These are phyloP conservation scores for Enoplolaimus lenunculus DNA, from an alignment of 2,888 invertebrate species.

Conservation along the genomic window DNA sequence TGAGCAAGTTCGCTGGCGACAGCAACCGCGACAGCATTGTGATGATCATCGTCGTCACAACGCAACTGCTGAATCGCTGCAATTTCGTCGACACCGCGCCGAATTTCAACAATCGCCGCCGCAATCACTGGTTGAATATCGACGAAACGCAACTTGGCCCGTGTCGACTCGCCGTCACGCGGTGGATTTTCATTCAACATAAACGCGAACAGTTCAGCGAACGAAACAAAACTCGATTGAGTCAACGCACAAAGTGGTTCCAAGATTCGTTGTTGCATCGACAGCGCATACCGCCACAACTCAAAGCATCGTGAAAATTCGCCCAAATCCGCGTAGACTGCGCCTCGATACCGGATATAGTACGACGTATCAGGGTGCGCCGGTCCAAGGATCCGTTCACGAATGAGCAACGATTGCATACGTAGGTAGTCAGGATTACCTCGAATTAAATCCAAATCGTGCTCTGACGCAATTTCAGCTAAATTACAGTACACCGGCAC, in stretches of 20 bases:
- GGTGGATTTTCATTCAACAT: conserved; percentile 61
- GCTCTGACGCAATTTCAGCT: conserved; percentile 62
- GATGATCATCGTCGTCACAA: too few species aligned
- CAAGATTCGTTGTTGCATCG: conserved; percentile 72
- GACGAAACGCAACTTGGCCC: conserved; percentile 60
- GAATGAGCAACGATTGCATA: conserved; percentile 76
- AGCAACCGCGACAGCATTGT: too few species aligned
- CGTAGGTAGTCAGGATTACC: conserved; percentile 89
- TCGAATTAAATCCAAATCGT: conserved; percentile 66
- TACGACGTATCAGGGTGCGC: conserved; percentile 71
- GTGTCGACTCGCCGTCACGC: conserved; percentile 24
- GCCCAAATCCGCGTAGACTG: conserved; percentile 68
- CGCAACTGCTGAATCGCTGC: too few species aligned
- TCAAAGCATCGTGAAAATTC: conserved; percentile 56
- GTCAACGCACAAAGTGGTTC: conserved; percentile 86
- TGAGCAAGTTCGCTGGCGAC: too few species aligned
- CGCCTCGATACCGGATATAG: conserved; percentile 64
- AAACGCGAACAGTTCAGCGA: conserved; percentile 69
- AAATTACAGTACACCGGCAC: conserved; percentile 67
- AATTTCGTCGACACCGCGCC: conserved; percentile 27
- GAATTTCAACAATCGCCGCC: conserved; percentile 55
- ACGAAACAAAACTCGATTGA: conserved; percentile 78
- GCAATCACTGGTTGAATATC: conserved; percentile 68
- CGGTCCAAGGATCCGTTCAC: conserved; percentile 68
- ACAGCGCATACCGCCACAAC: conserved; percentile 83